Base-by-base conservation (phyloP, 2,888 invertebrate species). In the Sminthurides aquaticus region DNA sequence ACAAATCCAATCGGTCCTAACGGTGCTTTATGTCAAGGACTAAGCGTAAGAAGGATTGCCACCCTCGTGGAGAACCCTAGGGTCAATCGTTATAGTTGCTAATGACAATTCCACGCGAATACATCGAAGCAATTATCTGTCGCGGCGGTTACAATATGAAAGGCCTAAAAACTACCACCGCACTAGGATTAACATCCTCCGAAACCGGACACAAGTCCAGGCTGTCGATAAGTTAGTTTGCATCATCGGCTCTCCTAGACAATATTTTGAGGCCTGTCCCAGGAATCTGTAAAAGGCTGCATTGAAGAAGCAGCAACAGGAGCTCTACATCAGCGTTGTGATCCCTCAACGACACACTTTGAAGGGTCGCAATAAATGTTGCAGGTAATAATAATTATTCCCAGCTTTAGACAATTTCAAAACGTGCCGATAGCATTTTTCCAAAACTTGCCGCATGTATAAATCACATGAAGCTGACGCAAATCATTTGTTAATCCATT, bases 1-100 rank as follows among this genome's bases (percentile, higher is more conserved):
- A 88, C 89, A 49, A 34, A 34, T 34, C 43, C 43, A 34, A 34
- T n/a, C n/a, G n/a, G n/a, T n/a, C 43, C 15, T 34, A 5, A 5
- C 8, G 43, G 43, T 5, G 43, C 43, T 34, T 15, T 15, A 34
- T 5, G 43, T 34, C 43, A 34, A 34, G 43, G 43, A 5, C 15
- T 34, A 34, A 5, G 43, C 8, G 43, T n/a, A n/a, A n/a, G 43
- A 15, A 11, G 43, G 43, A 11, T 34, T n/a, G n/a, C n/a, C n/a
- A n/a, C n/a, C n/a, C n/a, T n/a, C n/a, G n/a, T n/a, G n/a, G n/a
- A n/a, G n/a, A n/a, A n/a, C n/a, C n/a, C n/a, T n/a, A n/a, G n/a
- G n/a, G n/a, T n/a, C n/a, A n/a, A n/a, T 34, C 43, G 5, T 3
- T 52, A 22, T n/a, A 49, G 8, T 20, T 60, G 28, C 49, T 49